phyloP scores from a whole-genome alignment of 2,113 vertebrate genomes.

The Odontophorus gujanensis region DNA sequence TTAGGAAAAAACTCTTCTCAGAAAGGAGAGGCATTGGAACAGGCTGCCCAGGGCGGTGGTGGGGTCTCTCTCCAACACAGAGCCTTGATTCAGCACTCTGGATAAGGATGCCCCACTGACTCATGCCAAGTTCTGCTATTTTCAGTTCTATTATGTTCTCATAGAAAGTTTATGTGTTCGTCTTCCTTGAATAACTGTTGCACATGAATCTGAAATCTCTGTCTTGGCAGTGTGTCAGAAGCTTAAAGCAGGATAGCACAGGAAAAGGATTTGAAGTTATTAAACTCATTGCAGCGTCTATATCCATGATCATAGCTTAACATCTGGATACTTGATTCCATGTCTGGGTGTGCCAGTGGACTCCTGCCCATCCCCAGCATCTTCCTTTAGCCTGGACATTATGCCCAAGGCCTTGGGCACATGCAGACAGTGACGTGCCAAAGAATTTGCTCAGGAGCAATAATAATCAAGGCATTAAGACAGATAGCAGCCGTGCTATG shows the following conservation, averaged over 20 bases:
- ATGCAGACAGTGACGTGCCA: neutral
- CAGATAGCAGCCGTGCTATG: neutral
- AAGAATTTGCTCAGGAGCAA: neutral
- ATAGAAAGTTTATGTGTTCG: neutral
- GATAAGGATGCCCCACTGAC: neutral
- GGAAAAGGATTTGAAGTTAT: too few relatives aligned
- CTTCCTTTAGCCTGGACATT: neutral
- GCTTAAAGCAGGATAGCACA: too few relatives aligned
- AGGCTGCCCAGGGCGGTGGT: neutral
- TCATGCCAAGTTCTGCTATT: too few relatives aligned
- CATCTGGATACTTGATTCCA: fast-evolving
- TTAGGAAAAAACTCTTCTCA: neutral
- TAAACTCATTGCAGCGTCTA: neutral
- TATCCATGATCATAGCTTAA: neutral
- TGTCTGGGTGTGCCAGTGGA: neutral
- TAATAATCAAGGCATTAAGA: neutral
- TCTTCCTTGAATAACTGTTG: neutral
- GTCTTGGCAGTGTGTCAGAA: fast-evolving
- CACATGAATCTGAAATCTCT: neutral
- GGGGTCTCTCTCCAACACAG: neutral
- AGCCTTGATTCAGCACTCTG: neutral
- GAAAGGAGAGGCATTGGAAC: too few relatives aligned
- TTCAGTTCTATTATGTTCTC: neutral
- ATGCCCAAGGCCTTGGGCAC: neutral
- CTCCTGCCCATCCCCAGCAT: too few relatives aligned